Evolutionary conservation across 53 echinoderm and acorn worm species (phyloP).

Genomic region (Patiria pectinifera): DNA sequence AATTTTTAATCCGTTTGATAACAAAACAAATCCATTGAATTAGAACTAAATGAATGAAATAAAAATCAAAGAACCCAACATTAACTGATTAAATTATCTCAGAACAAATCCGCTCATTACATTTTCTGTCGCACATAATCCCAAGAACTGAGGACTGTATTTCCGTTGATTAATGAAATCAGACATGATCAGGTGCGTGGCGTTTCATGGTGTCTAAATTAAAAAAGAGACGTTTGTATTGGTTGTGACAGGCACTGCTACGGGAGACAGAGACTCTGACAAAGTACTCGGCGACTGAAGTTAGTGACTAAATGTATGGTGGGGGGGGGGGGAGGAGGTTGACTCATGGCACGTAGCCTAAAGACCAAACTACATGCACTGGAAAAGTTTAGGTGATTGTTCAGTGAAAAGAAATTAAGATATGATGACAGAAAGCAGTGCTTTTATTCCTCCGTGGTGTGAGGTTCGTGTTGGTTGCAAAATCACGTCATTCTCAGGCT

Average conservation of each 20-base stretch:
- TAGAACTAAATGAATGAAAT: background rate
- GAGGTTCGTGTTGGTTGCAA: background rate
- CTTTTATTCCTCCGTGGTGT: background rate
- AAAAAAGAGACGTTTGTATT: conserved; percentile 27
- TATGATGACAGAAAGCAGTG: background rate
- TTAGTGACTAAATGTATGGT: too few relatives aligned
- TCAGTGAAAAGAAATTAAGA: background rate
- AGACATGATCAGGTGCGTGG: background rate
- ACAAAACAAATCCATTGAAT: too few relatives aligned
- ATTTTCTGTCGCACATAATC: conserved; percentile 5
- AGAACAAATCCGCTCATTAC: conserved; percentile 7
- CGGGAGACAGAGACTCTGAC: background rate
- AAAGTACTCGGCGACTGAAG: background rate
- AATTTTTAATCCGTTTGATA: too few relatives aligned
- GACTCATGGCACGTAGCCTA: conserved; percentile 50
- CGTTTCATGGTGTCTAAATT: conserved; percentile 20
- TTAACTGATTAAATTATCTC: background rate
- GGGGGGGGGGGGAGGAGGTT: background rate
- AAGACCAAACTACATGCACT: conserved; percentile 26
- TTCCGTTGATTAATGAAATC: conserved; percentile 35
- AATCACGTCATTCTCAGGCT: background rate
- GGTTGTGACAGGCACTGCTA: conserved; percentile 1
- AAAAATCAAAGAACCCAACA: background rate
- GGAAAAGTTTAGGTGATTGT: background rate
- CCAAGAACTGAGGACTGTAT: background rate